Evolutionary conservation across 2,888 invertebrate species (phyloP).

Genomic region (Crossocerus cetratus): DNA sequence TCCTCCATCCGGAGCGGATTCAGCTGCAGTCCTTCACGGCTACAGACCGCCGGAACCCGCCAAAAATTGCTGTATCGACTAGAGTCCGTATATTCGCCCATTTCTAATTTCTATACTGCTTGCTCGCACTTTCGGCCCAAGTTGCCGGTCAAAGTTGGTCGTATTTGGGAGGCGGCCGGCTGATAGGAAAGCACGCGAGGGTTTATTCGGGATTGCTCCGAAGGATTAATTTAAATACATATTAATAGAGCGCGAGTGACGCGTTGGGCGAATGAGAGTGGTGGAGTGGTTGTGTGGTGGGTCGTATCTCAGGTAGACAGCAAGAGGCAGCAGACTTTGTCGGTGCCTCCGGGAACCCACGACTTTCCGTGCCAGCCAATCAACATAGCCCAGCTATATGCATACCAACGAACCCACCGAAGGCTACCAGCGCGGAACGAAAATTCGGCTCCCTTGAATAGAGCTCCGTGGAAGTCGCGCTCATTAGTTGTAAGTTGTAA

Average conservation of each 20-base stretch:
- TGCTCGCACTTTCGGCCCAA: no score
- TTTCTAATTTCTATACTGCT: no score
- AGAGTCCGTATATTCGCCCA: no score
- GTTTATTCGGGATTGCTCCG: constrained; percentile 65
- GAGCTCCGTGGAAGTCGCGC: no score
- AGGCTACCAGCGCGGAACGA: constrained; percentile 16
- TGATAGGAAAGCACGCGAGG: constrained; percentile 22
- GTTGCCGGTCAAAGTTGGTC: no score
- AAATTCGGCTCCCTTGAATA: background rate
- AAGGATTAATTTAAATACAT: constrained; percentile 71
- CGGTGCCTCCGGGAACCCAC: constrained; percentile 41
- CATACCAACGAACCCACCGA: constrained; percentile 63
- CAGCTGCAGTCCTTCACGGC: background rate
- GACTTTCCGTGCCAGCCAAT: constrained; percentile 66
- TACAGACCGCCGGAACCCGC: background rate
- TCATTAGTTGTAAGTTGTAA: no score
- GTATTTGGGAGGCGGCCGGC: no score
- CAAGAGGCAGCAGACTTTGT: constrained; percentile 42
- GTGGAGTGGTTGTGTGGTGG: constrained; percentile 3
- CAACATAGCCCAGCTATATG: constrained; percentile 62
- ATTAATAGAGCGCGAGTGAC: constrained; percentile 69
- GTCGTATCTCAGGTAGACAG: background rate
- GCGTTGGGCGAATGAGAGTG: constrained; percentile 24
- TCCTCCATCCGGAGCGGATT: background rate
- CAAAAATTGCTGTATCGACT: no score